Percentiles rank a stretch among this genome's conserved stretches.
phyloP scores from a whole-genome alignment of 1,140 invertebrate species.

The Chrysopa pallens region DNA sequence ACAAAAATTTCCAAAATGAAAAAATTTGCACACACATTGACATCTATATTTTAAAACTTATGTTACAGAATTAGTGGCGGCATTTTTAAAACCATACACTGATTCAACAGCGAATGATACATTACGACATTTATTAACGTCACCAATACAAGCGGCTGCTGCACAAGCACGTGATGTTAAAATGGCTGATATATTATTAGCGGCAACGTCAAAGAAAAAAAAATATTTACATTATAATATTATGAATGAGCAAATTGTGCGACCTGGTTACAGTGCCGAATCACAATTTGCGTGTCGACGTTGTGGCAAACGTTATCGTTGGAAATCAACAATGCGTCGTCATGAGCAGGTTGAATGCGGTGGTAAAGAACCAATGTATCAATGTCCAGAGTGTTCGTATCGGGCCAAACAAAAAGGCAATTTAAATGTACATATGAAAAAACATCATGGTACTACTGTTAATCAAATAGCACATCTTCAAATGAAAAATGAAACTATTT shows the following conservation, averaged over 20 bases:
- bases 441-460: conserved; percentile 38
- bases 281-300: conserved; percentile 57
- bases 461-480: conserved; percentile 6
- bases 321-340: conserved; percentile 62
- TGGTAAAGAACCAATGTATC: conserved; percentile 64
- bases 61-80: not conserved
- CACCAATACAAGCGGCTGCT: not conserved
- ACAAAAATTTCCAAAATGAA: too few species aligned
- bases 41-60: not conserved
- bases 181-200: conserved; percentile 2
- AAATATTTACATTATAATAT: conserved; percentile 17
- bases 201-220: not conserved
- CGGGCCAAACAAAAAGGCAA: conserved; percentile 62
- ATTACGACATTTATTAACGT: conserved; percentile 1
- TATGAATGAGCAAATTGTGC: conserved; percentile 20
- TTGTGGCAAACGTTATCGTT: conserved; percentile 62
- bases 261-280: conserved; percentile 33
- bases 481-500: not conserved
- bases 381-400: conserved; percentile 64
- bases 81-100: not conserved
- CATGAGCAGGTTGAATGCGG: conserved; percentile 76
- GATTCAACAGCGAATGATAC: conserved; percentile 1
- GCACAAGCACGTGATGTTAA: conserved; percentile 4
- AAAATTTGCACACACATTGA: too few species aligned
- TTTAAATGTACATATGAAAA: conserved; percentile 60